Evolutionary conservation across 2,797 vertebrate genomes (phyloP), one percentile per base, ranked within the genome.

Genomic region (Selene dorsalis): DNA sequence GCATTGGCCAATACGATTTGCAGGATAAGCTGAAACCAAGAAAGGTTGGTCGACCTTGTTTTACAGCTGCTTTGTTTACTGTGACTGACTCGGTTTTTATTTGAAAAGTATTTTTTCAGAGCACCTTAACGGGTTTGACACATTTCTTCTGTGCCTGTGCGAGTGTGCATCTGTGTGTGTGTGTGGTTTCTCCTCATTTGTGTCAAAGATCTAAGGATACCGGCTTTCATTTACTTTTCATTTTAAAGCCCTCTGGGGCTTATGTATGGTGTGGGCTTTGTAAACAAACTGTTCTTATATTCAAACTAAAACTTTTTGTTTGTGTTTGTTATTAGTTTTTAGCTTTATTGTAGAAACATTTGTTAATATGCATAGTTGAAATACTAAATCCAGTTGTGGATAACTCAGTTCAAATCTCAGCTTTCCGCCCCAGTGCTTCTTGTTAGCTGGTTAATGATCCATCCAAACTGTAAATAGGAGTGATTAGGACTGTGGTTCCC

Each of bases 1-100:
- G 98, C 91, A 97, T 99, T 0, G 96, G 97, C 87, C 98, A 99
- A 81, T 99, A 98, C 88, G 97, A 99, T 79, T 92, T 98, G 57
- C 97, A 99, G 88, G 98, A 99, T 89, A 99, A 97, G 88, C 95
- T 98, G 70, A 98, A 98, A 81, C 98, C 98, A n/a, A 95, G 98
- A 87, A 98, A 98, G 95, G 98, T 99, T 94, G 84, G 94, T 55
- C 20, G 18, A 48, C 41, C 45, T 73, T 3, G 59, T 71, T 63
- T 80, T 72, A 52, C 9, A 60, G 39, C 39, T 41, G 8, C 26
- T 62, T 6, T 22, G 10, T 76, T 75, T 67, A 0, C 5, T 43
- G 60, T 32, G 55, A 38, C 32, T 69, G 38, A 13, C 22, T 55
- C 1, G 16, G 13, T 55, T 73, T 28, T 48, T 7, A 7, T 67